These are phyloP conservation scores for Calephelis perditalis DNA, from an alignment of 2,888 invertebrate species.

Conservation along the genomic window DNA sequence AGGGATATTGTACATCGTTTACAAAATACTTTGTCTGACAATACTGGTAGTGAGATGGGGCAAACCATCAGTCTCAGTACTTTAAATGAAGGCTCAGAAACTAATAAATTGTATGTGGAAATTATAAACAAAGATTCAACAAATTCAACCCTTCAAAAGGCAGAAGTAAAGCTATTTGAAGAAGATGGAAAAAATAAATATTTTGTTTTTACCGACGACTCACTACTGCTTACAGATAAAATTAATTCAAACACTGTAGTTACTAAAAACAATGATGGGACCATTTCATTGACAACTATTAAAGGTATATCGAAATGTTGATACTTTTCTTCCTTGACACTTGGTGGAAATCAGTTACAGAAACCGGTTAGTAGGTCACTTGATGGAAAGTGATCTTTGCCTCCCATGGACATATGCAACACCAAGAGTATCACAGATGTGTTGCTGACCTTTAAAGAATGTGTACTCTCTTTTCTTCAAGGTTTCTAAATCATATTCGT, in stretches of 20 bases:
- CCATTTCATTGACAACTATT: constrained; percentile 56
- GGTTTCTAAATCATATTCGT: too few species aligned
- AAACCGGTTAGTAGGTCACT: too few species aligned
- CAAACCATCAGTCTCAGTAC: constrained; percentile 15
- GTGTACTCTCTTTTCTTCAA: too few species aligned
- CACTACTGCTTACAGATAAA: constrained; percentile 34
- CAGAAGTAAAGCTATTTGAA: constrained; percentile 52
- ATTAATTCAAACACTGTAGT: constrained; percentile 39
- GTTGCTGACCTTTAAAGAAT: too few species aligned
- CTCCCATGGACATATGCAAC: too few species aligned
- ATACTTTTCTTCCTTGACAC: background rate
- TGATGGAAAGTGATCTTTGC: too few species aligned
- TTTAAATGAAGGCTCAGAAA: constrained; percentile 29
- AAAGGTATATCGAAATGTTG: constrained; percentile 41
- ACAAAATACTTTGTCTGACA: constrained; percentile 1
- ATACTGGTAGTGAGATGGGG: background rate
- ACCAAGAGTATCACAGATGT: too few species aligned
- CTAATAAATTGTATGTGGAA: constrained; percentile 55
- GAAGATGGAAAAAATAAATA: constrained; percentile 50
- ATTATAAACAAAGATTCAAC: constrained; percentile 42
- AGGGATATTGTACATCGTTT: background rate
- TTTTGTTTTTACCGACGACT: constrained; percentile 47
- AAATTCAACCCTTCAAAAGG: constrained; percentile 45
- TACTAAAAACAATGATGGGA: constrained; percentile 63
- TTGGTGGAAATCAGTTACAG: too few species aligned